Base-by-base conservation (phyloP, 2,888 invertebrate genomes). In the Cataglyphis albicans region DNA sequence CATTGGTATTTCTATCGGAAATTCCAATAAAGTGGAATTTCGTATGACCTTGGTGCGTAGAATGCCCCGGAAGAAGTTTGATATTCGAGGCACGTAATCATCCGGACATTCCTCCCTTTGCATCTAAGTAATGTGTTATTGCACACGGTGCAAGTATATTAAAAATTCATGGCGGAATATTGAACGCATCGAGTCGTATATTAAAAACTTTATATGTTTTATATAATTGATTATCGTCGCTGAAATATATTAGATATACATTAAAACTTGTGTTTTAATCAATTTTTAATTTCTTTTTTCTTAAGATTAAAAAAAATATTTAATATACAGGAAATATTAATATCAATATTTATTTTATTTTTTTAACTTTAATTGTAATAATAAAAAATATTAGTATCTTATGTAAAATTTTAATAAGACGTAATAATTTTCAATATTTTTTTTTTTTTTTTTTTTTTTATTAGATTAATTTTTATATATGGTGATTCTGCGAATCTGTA, bases 21-120 rank as follows among this genome's bases (percentile, higher is more conserved):
- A 82, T 84, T 76, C 59, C 44, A 32, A 48, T 72, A 52, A 52
- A 55, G 29, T 72, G 83, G 73, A 84, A 82, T 84, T 84, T 82
- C 59, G 52, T 25, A 65, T 74, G 83, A 84, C 83, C 83, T 84
- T 84, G 83, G 44, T 48, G 72, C 25, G 70, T 70, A 61, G 59
- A 72, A 80, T 80, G 72, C n/a, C 44, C 21, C 29, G 52, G 0
- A 74, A 75, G 18, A 38, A 63, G 32, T 64, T 75, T 55, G 75
- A 74, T 81, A 74, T 64, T 74, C 29, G 52, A 32, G 15, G 74
- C 81, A 64, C 63, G 74, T 63, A 48, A 61, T 81, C 64, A 72
- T 80, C 72, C 72, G 44, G 55, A 48, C 72, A 80, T 80, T 80
- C 59, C 35, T 59, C 9, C 35, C 59, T 32, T 70, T 21, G n/a